Evolutionary conservation across 2,888 invertebrate genomes (phyloP).

Genomic region (Caenorhabditis sp.): DNA sequence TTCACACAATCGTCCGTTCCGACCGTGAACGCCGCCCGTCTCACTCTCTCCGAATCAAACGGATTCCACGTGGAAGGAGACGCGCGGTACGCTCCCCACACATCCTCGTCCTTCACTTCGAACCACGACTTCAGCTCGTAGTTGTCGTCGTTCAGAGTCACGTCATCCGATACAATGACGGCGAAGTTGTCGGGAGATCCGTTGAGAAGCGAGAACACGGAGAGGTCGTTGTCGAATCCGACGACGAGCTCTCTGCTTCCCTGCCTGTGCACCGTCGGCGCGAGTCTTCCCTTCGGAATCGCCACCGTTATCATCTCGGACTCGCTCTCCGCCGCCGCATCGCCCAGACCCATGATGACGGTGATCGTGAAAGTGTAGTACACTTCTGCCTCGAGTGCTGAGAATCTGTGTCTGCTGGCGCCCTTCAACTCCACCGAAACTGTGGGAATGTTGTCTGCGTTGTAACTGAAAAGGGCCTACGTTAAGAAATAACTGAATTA

Average conservation of each 20-base stretch:
- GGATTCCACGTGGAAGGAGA: conserved; percentile 75
- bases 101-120: conserved; percentile 75
- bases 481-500: not conserved
- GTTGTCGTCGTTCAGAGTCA: conserved; percentile 72
- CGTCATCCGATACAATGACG: conserved; percentile 75
- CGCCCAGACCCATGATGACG: conserved; percentile 74
- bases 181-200: conserved; percentile 76
- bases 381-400: conserved; percentile 71
- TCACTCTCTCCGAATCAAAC: conserved; percentile 62
- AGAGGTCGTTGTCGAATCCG: conserved; percentile 74
- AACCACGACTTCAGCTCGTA: conserved; percentile 76
- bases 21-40: conserved; percentile 71
- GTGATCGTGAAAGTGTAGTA: conserved; percentile 78
- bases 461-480: conserved; percentile 58
- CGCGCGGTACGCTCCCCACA: conserved; percentile 68
- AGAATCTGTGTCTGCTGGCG: conserved; percentile 70
- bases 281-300: conserved; percentile 63
- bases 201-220: conserved; percentile 73
- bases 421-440: conserved; percentile 72
- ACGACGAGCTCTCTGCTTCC: conserved; percentile 75
- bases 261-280: conserved; percentile 69
- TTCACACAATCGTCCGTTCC: conserved; percentile 76
- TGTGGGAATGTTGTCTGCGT: conserved; percentile 61
- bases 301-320: conserved; percentile 76
- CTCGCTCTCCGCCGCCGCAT: conserved; percentile 74